phyloP scores from a whole-genome alignment of 64 coral and sea anemone species.

The Montipora cactus region DNA sequence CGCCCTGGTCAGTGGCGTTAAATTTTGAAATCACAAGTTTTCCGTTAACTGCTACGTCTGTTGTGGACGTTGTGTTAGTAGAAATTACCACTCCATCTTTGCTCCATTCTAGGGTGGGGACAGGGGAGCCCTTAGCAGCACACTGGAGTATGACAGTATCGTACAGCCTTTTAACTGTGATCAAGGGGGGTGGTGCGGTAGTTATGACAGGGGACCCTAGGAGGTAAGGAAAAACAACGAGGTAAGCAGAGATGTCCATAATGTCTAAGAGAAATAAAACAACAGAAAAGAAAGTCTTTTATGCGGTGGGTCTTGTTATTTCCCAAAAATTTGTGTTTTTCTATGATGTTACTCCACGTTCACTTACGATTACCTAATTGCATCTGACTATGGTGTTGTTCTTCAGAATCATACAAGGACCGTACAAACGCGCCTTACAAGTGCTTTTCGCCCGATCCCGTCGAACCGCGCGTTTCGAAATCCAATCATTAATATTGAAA shows the following conservation, averaged over 20 bases:
- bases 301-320: background rate
- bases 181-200: background rate
- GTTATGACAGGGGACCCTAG: conserved; percentile 44
- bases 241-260: background rate
- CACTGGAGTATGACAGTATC: conserved; percentile 11
- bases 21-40: conserved; percentile 58
- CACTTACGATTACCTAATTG: too few species aligned
- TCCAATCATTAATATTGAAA: too few species aligned
- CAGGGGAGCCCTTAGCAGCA: conserved; percentile 27
- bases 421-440: too few species aligned
- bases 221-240: background rate
- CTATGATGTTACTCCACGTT: too few species aligned
- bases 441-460: too few species aligned
- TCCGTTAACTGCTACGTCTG: background rate
- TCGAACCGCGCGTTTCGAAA: too few species aligned
- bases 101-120: conserved; percentile 55
- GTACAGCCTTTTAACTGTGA: background rate
- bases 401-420: too few species aligned
- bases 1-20: conserved; percentile 42
- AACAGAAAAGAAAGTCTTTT: background rate
- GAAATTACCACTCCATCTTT: conserved; percentile 45
- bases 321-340: too few species aligned
- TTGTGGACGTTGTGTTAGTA: conserved; percentile 16
- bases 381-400: too few species aligned
- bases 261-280: too few species aligned